Evolutionary conservation across 2,888 invertebrate genomes (phyloP), one percentile per base, ranked within the genome.

Genomic region (Drosophila anomelani): DNA sequence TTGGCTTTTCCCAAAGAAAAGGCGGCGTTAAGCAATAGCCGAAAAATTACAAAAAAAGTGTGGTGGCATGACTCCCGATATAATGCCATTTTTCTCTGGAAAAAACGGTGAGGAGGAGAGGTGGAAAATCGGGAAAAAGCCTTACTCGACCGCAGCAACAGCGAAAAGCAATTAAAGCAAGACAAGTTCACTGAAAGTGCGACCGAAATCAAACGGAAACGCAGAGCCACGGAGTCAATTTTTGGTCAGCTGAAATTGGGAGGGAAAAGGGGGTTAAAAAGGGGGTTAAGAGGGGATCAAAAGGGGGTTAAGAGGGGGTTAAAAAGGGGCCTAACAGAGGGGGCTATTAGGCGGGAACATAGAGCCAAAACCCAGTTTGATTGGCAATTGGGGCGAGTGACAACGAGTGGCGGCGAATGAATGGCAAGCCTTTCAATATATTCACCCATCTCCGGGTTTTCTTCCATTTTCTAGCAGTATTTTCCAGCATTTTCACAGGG

Each of bases 111-210:
- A 3, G 12, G 39, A 26, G 12, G 12, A n/a, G 2, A 7, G 26
- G 32, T 2, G 29, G n/a, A 23, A 32, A 26, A 17, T 23, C 46
- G n/a, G 17, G 15, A 34, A 51, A 51, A 46, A 60, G 47, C 39
- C 71, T 26, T 34, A 60, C 54, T 68, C 73, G 61, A 84, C 87
- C 85, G 67, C 80, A 85, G 66, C 36, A 72, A 82, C 85, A 84
- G 76, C 72, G 85, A 87, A 84, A 87, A 72, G 71, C 88, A 84
- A 84, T 84, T 87, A 87, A 85, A 76, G 70, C 69, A 76, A 78
- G 76, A 77, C 80, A 77, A 69, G 75, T 68, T 62, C 57, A 47
- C 32, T 49, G 61, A 75, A 70, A 66, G 43, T 43, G 54, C 39
- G 15, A 46, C 39, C 51, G 51, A 38, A 62, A 56, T 49, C 46